phyloP scores from a whole-genome alignment of 2,797 vertebrate genomes.

The Sternotherus odoratus region DNA sequence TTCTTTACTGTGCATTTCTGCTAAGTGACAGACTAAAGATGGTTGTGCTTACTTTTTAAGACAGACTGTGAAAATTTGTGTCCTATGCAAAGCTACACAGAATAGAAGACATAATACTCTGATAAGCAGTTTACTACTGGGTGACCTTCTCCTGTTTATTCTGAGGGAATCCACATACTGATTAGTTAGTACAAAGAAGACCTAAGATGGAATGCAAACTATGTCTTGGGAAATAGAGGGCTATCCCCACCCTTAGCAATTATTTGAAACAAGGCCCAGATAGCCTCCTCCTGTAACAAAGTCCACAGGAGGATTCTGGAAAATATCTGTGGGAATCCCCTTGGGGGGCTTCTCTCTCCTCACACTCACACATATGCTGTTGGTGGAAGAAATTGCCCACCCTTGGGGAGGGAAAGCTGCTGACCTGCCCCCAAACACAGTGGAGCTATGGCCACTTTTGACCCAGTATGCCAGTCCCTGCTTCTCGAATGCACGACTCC shows the following conservation, averaged over 20 bases:
- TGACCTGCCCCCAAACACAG: neutral
- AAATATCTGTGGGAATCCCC: neutral
- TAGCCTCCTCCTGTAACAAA: neutral
- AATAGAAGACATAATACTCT: neutral
- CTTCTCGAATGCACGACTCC: neutral
- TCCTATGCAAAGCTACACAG: neutral
- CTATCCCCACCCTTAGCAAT: neutral
- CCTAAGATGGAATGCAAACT: neutral
- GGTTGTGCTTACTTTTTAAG: neutral
- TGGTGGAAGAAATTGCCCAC: neutral
- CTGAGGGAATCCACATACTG: neutral
- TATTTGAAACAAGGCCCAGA: neutral
- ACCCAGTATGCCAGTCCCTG: neutral
- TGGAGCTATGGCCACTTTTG: neutral
- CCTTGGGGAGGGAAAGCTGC: neutral
- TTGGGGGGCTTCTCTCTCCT: neutral
- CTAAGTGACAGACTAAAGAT: neutral
- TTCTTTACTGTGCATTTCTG: neutral
- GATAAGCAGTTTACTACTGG: neutral
- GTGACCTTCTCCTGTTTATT: neutral
- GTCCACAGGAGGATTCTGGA: neutral
- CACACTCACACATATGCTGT: neutral
- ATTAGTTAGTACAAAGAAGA: neutral
- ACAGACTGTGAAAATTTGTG: neutral
- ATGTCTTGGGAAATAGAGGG: neutral